A percentile compares a stretch with the other conserved stretches of the same genome.
Evolutionary conservation across 2,113 vertebrate species (phyloP).

Genomic region (Indicator indicator): DNA sequence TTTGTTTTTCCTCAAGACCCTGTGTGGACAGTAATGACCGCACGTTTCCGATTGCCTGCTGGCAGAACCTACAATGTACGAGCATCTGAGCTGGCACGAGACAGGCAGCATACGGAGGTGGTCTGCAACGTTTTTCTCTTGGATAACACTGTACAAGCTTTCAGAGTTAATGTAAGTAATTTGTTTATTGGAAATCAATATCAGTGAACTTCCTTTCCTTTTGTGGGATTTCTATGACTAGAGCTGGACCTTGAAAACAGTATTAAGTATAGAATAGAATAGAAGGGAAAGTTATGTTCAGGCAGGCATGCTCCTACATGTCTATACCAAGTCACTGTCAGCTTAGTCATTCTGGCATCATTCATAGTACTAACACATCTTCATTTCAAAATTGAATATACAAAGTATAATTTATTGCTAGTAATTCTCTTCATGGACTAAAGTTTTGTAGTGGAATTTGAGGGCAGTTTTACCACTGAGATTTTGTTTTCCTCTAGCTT

Average conservation of each 20-base stretch:
- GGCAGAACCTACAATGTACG: conserved; percentile 99
- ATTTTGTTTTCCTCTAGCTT: not conserved
- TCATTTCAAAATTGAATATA: not conserved
- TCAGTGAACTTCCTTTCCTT: not conserved
- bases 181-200: not conserved
- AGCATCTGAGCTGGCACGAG: conserved; percentile 98
- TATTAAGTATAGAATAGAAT: not conserved
- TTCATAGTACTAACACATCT: not conserved
- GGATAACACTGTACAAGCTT: conserved; percentile 95
- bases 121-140: conserved; percentile 96
- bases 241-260: not conserved
- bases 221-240: not conserved
- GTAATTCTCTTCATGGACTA: not conserved
- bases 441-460: not conserved
- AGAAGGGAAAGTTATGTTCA: not conserved
- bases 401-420: not conserved
- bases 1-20: conserved; percentile 75
- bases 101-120: conserved; percentile 97
- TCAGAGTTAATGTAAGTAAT: conserved; percentile 94
- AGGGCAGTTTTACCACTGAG: not conserved
- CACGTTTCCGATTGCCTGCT: conserved; percentile 99
- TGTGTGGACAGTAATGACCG: conserved; percentile 99
- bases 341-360: conserved; percentile 28
- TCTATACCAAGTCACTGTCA: not conserved
- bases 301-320: not conserved